These are phyloP conservation scores for Osedax frankpressi DNA, from an alignment of 2,888 invertebrate species.

Conservation along the genomic window DNA sequence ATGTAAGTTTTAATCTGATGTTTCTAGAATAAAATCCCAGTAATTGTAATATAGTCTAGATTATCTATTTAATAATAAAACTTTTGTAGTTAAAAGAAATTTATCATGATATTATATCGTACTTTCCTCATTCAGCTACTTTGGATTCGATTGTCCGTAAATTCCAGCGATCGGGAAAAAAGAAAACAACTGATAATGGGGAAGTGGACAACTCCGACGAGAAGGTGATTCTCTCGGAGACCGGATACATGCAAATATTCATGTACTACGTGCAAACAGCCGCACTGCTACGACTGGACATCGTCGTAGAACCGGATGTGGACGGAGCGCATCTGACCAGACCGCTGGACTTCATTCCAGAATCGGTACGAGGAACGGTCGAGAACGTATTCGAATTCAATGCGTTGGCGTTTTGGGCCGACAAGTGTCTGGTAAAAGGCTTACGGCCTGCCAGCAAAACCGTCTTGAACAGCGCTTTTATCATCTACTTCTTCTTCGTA, in stretches of 20 bases:
- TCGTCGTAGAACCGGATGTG: conserved; percentile 9
- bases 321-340: not conserved
- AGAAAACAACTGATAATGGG: too few relatives aligned
- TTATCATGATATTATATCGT: too few relatives aligned
- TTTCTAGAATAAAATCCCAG: too few relatives aligned
- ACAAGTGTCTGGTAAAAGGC: conserved; percentile 12
- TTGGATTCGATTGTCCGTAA: too few relatives aligned
- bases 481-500: conserved; percentile 13
- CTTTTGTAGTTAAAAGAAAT: too few relatives aligned
- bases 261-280: conserved; percentile 26
- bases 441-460: conserved; percentile 13
- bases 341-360: conserved; percentile 13
- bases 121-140: too few relatives aligned
- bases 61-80: too few relatives aligned
- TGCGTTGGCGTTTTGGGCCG: not conserved
- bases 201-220: too few relatives aligned
- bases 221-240: not conserved
- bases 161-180: too few relatives aligned
- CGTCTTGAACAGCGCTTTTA: conserved; percentile 9
- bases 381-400: conserved; percentile 13
- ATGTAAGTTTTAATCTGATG: too few relatives aligned
- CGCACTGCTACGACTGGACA: conserved; percentile 16
- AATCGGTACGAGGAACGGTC: not conserved
- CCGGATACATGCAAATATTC: conserved; percentile 24
- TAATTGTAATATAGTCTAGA: too few relatives aligned